A percentile compares a stretch with the other conserved stretches of the same genome.
These are phyloP conservation scores for Blastomussa wellsi DNA, from an alignment of 92 coral and sea anemone genomes.

Conservation along the genomic window DNA sequence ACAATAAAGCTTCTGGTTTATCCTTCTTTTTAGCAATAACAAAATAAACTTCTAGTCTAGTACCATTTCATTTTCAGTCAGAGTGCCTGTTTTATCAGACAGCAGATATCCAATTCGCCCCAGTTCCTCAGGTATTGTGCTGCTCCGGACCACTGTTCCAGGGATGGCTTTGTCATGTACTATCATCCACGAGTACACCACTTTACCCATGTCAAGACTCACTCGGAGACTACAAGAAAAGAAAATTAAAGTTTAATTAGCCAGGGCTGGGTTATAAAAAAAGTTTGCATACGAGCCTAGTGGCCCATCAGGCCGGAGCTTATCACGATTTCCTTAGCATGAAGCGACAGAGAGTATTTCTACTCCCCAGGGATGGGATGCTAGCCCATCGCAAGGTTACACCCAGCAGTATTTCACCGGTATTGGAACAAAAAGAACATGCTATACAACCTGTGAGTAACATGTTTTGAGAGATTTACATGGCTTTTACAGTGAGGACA, in stretches of 20 bases:
- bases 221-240: slow-evolving; percentile 77
- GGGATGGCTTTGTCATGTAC: slow-evolving; percentile 88
- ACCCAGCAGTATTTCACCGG: too few relatives aligned
- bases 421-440: too few relatives aligned
- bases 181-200: slow-evolving; percentile 98
- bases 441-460: too few relatives aligned
- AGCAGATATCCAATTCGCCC: slow-evolving; percentile 92
- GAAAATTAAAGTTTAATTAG: neutral
- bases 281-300: too few relatives aligned
- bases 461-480: too few relatives aligned
- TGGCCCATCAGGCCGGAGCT: too few relatives aligned
- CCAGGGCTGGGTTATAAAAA: neutral
- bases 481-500: too few relatives aligned
- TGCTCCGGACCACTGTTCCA: slow-evolving; percentile 97
- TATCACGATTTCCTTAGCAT: too few relatives aligned
- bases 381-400: too few relatives aligned
- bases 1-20: neutral
- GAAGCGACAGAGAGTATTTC: too few relatives aligned
- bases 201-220: slow-evolving; percentile 95
- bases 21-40: neutral
- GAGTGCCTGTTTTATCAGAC: slow-evolving; percentile 98
- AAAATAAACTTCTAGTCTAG: neutral
- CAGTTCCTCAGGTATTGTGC: slow-evolving; percentile 98
- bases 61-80: slow-evolving; percentile 99
- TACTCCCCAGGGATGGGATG: too few relatives aligned